phyloP scores from a whole-genome alignment of 2,888 invertebrate species.

The Mythimna albipuncta region DNA sequence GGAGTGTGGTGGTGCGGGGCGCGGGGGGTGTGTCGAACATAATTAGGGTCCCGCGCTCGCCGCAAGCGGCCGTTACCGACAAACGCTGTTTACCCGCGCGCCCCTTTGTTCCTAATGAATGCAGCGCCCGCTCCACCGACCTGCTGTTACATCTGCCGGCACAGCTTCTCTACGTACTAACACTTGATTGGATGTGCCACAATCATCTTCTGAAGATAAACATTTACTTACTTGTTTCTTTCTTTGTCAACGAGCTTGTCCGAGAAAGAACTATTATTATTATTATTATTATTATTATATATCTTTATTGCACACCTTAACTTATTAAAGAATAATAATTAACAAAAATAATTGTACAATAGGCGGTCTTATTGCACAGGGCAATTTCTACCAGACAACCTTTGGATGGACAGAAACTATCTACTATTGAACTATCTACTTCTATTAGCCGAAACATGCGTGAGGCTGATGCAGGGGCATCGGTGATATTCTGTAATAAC shows the following conservation, averaged over 20 bases:
- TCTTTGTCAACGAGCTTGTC: background rate
- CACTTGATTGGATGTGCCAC: background rate
- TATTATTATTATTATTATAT: too few species aligned
- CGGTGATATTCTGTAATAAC: background rate
- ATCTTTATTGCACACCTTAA: too few species aligned
- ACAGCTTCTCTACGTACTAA: background rate
- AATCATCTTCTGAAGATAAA: background rate
- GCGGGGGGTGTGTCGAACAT: slow-evolving; percentile 27
- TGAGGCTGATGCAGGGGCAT: too few species aligned
- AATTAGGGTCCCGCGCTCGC: slow-evolving; percentile 27
- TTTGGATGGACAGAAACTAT: too few species aligned
- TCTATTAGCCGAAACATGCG: background rate
- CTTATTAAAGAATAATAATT: too few species aligned
- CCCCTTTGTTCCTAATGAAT: slow-evolving; percentile 40
- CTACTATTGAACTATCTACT: background rate
- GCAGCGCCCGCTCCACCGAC: slow-evolving; percentile 27
- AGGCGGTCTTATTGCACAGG: too few species aligned
- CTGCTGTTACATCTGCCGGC: slow-evolving; percentile 19
- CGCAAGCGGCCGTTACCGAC: slow-evolving; percentile 26
- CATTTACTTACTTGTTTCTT: too few species aligned
- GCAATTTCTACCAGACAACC: too few species aligned
- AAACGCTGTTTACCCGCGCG: slow-evolving; percentile 31
- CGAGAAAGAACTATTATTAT: background rate
- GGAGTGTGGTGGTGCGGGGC: background rate
- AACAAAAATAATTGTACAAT: too few species aligned